phyloP scores from a whole-genome alignment of 2,113 vertebrate species.

The Galemys pyrenaicus region DNA sequence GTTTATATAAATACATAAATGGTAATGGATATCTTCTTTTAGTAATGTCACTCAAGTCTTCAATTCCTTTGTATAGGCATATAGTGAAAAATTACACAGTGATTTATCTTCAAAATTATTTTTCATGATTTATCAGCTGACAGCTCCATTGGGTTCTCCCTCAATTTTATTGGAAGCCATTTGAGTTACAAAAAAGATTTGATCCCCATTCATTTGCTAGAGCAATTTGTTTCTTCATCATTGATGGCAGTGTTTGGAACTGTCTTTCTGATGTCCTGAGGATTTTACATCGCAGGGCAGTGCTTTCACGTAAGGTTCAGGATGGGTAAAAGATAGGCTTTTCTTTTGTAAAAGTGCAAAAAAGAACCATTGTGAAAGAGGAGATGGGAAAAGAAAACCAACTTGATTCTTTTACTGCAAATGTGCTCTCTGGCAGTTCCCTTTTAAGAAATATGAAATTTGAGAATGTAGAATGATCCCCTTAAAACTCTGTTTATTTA shows the following conservation, averaged over 20 bases:
- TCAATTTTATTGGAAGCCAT: slow-evolving; percentile 62
- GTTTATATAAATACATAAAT: slow-evolving; percentile 16
- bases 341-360: slow-evolving; percentile 55
- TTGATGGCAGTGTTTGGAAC: slow-evolving; percentile 43
- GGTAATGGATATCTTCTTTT: slow-evolving; percentile 42
- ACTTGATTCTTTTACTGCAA: slow-evolving; percentile 37
- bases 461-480: slow-evolving; percentile 32
- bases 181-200: slow-evolving; percentile 53
- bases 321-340: slow-evolving; percentile 47
- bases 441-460: slow-evolving; percentile 65
- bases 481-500: slow-evolving; percentile 37
- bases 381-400: slow-evolving; percentile 34
- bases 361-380: slow-evolving; percentile 30
- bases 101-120: slow-evolving; percentile 64
- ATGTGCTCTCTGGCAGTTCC: slow-evolving; percentile 41
- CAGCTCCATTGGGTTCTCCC: slow-evolving; percentile 20
- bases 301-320: slow-evolving; percentile 34
- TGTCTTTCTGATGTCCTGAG: slow-evolving; percentile 53
- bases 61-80: slow-evolving; percentile 55
- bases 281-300: slow-evolving; percentile 26
- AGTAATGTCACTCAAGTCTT: slow-evolving; percentile 41
- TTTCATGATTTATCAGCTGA: slow-evolving; percentile 62
- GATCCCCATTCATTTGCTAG: slow-evolving; percentile 42
- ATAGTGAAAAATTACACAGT: not conserved
- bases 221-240: slow-evolving; percentile 53